Base-by-base conservation (phyloP, 1,140 invertebrate species). In the Homarus americanus region DNA sequence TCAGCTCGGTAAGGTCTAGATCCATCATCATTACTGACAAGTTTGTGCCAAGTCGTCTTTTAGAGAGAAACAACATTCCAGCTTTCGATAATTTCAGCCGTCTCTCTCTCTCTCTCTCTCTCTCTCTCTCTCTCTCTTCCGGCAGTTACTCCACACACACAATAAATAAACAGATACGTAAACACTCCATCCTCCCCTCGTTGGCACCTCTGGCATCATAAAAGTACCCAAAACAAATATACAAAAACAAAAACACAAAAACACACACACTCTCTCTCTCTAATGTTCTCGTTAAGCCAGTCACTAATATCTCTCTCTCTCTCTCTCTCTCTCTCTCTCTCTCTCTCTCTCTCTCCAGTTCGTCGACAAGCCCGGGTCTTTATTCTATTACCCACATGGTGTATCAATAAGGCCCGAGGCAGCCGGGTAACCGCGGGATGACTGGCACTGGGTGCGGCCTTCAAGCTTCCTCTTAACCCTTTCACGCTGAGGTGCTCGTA, bases 381-480 rank as follows among this genome's bases (percentile, higher is more conserved):
- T 69, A n/a, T 69, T 53, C 63, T 69, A 36, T 41, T 53, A 15
- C 63, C 40, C 63, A n/a, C 63, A 49, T 34, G 40, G n/a, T 44
- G 32, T 41, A 49, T 69, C 63, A 49, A 49, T 69, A 63, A 53
- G 49, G 79, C 79, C 28, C 32, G 28, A 28, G 49, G 49, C 79
- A 41, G 79, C 79, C 28, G 36, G 79, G 49, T 82, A 82, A 82
- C 34, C 79, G 41, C 24, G 41, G 79, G 79, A 82, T 82, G 79
- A 82, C 79, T 82, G 79, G 79, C 79, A 63, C 44, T 38, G 44
- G 44, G 41, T n/a, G 75, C 28, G 49, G 44, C 79, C 34, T 63
- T 82, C 41, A n/a, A n/a, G n/a, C n/a, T n/a, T n/a, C 75, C 75
- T 78, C 79, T n/a, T 58, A 82, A 82, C 79, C 49, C 79, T 82